Evolutionary conservation across 2,113 vertebrate genomes (phyloP), one percentile per base, ranked within the genome.

Genomic region (Gulo gulo): DNA sequence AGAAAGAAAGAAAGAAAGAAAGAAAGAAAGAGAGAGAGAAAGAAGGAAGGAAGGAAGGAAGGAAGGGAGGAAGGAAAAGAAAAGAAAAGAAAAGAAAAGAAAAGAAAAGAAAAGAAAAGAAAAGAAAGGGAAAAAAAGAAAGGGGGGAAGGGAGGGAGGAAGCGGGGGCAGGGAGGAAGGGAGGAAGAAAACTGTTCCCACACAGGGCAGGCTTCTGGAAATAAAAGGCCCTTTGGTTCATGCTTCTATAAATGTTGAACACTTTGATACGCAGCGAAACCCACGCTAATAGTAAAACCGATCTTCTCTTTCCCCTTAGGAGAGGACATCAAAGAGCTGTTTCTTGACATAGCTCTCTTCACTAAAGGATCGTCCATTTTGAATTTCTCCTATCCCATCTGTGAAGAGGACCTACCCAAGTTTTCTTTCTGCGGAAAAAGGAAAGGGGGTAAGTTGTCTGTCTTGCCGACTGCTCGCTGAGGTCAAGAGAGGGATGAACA

Each of bases 391-490:
- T 98, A 98, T 1, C 90, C 95, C 0, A 2, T 99, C n/a, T 99
- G 99, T 0, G 98, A 96, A 31, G 95, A 23, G 0, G 98, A 97
- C 21, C 47, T 92, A 0, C 65, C 92, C 45, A 97, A 97, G 80
- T 98, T 98, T 50, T 94, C 97, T 57, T 99, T 99, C 98, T 99
- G 99, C 16, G 99, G 99, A 94, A 99, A 83, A 96, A 98, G 98
- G 95, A 99, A 99, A 98, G 99, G 99, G 98, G 99, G 99, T 99
- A 98, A 98, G 98, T 31, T 96, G 74, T 29, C 39, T 63, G 59
- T 78, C 86, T 29, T 26, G 57, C 76, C 47, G 15, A 67, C 26
- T 47, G 63, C 93, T 57, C 76, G 88, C 93, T 80, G 50, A 63
- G 65, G 34, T 71, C 74, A 6, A 3, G 65, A n/a, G 45, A n/a